Conservation (phyloP, 2,888 invertebrate species). For the Epistrophe grossulariae region DNA sequence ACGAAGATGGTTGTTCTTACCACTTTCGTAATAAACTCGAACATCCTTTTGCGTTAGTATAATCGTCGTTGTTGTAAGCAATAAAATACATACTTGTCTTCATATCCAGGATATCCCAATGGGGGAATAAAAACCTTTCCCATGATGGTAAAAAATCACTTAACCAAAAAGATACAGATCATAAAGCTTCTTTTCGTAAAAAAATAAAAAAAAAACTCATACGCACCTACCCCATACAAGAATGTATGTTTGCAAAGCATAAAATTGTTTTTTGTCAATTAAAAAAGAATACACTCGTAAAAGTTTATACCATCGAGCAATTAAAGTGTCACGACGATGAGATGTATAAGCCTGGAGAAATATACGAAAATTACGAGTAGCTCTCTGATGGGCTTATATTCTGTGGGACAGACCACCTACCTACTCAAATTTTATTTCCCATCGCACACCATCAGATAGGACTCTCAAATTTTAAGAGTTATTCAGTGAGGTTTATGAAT, state of each 20-base stretch:
- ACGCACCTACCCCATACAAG: too few species aligned
- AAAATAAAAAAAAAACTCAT: neutral
- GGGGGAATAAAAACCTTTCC: neutral
- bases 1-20: conserved; percentile 9
- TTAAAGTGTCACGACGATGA: conserved; percentile 57
- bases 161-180: conserved; percentile 11
- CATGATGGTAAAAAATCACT: conserved; percentile 12
- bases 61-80: neutral
- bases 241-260: neutral
- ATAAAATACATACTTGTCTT: neutral
- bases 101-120: neutral
- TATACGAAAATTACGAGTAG: neutral
- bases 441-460: neutral
- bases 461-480: neutral
- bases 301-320: conserved; percentile 56
- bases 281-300: conserved; percentile 54
- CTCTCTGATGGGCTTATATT: neutral
- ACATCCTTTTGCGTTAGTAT: conserved; percentile 24
- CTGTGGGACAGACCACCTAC: neutral
- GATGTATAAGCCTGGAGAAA: neutral
- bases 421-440: conserved; percentile 9
- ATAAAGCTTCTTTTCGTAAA: neutral
- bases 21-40: conserved; percentile 3
- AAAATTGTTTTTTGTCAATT: conserved; percentile 48
- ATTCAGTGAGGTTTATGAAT: neutral